Base-by-base conservation (phyloP, 2,797 vertebrate genomes). In the Hemibagrus guttatus region DNA sequence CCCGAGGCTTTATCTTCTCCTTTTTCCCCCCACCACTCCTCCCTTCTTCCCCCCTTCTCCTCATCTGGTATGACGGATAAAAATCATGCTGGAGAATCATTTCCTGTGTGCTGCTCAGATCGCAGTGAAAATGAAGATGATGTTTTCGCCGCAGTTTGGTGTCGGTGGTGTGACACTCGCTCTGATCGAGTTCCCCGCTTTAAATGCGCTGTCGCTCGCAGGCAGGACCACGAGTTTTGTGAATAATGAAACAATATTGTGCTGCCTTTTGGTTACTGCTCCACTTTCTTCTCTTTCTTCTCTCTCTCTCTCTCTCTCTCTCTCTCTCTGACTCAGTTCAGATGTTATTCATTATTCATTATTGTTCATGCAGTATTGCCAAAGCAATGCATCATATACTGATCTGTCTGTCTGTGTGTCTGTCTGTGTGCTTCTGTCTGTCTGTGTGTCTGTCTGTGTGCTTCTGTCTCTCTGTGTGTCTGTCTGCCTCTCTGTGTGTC, bases 31-130 rank as follows among this genome's bases (percentile, higher is more conserved):
- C 74, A 31, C 49, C 5, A 1, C 74, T 76, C 49, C 14, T 49
- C 28, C 26, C 49, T 9, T 28, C 46, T 14, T 76, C 74, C n/a
- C 64, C 66, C 46, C 84, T 35, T 75, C 56, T 39, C 56, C 75
- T 52, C 80, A 12, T 85, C 82, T 87, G 42, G 66, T 16, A 28
- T 84, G 74, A 46, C 3, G 49, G 66, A 52, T 46, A 54, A 76
- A 61, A 81, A 90, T 86, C 85, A 21, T 2, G 39, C 26, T 4
- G 78, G 68, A 72, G 58, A 72, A 39, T 92, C 39, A 35, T 86
- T 74, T 86, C 79, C 68, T 81, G 49, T 52, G 75, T 42, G 80
- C 66, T 13, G 54, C 85, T 61, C 19, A 4, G 85, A 16, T 81
- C 39, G 54, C 39, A 19, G 58, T 58, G 42, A 61, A 61, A 69